Conservation (phyloP, 2,113 vertebrate species). For the Pelodiscus sinensis region DNA sequence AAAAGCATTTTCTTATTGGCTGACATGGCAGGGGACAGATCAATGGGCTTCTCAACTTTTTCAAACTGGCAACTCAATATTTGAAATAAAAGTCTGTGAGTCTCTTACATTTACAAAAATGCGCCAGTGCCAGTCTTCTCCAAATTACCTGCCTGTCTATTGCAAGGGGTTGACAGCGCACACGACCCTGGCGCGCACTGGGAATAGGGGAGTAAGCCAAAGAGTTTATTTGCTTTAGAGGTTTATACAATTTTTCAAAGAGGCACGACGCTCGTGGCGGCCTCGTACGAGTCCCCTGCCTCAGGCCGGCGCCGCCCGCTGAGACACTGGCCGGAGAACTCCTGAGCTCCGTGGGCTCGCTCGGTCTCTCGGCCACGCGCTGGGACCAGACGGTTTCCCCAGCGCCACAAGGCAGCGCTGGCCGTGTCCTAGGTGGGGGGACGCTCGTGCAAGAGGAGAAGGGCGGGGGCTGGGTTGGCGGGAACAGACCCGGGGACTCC, state of each 20-base stretch:
- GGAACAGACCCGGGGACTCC: no score
- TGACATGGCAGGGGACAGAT: neutral
- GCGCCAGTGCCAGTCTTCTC: neutral
- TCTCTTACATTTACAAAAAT: neutral
- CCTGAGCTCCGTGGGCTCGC: no score
- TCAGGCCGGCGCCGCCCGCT: no score
- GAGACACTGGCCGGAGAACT: no score
- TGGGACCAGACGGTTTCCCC: neutral
- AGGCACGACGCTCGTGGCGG: neutral
- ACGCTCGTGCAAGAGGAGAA: no score
- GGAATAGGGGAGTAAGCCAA: neutral
- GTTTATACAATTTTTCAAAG: neutral
- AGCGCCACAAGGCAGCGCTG: neutral
- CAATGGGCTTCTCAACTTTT: neutral
- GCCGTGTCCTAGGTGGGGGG: no score
- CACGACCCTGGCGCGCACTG: neutral
- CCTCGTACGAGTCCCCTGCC: no score
- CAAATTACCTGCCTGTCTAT: neutral
- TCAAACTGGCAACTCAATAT: neutral
- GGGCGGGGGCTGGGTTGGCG: neutral
- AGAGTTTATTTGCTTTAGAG: neutral
- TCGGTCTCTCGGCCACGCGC: no score
- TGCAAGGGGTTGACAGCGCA: neutral
- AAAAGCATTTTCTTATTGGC: neutral
- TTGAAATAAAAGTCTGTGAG: neutral